Evolutionary conservation across 2,888 invertebrate species (phyloP).

Genomic region (Escarpia spicata): DNA sequence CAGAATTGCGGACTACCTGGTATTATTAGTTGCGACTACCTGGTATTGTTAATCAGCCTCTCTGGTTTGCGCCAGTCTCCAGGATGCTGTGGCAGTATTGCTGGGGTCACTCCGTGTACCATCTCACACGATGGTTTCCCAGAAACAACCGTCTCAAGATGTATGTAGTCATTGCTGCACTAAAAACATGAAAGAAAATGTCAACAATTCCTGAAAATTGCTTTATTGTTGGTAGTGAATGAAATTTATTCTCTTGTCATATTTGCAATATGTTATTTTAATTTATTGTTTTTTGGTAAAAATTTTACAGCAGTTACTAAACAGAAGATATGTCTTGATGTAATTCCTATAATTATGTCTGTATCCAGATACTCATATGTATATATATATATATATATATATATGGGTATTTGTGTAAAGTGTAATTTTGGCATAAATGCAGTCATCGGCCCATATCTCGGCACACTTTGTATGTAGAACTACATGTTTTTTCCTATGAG

Average conservation of each 20-base stretch:
- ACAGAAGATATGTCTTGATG: neutral
- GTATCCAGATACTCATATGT: neutral
- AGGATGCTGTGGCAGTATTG: constrained; percentile 56
- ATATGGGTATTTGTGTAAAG: no score
- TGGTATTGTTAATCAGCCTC: neutral
- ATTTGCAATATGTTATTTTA: neutral
- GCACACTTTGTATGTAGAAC: no score
- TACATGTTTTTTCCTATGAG: no score
- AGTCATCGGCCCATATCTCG: no score
- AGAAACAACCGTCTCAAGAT: constrained; percentile 56
- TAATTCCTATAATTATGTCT: neutral
- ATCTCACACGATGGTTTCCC: constrained; percentile 58
- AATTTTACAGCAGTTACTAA: neutral
- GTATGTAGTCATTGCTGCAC: constrained; percentile 44
- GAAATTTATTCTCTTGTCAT: neutral
- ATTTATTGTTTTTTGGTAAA: neutral
- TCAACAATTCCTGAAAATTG: neutral
- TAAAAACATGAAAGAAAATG: neutral
- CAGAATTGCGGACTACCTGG: neutral
- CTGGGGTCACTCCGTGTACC: constrained; percentile 57
- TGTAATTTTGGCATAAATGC: no score
- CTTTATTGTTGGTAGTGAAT: neutral
- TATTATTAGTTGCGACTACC: neutral
- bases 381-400: neutral
- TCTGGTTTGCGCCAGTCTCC: neutral